Evolutionary conservation across 1,140 invertebrate species (phyloP).

Genomic region (Drosophila sechellia): DNA sequence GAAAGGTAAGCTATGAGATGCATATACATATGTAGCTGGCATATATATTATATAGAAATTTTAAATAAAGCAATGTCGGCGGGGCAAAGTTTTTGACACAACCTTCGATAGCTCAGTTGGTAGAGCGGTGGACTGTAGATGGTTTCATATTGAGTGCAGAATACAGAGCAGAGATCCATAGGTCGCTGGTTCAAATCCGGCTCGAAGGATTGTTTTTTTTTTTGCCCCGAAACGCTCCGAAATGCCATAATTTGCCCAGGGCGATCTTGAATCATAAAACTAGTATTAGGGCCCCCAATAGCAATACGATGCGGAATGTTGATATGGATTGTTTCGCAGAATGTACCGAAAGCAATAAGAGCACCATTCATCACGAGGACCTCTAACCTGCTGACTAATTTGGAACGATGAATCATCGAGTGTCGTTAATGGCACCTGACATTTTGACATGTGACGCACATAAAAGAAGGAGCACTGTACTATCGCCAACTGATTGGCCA

Average conservation of each 20-base stretch:
- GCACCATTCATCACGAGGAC: constrained; percentile 13
- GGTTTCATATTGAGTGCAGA: constrained; percentile 1
- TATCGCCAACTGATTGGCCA: constrained; percentile 25
- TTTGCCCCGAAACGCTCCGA: not conserved
- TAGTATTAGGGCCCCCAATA: not conserved
- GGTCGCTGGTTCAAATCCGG: constrained; percentile 90
- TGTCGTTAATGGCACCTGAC: constrained; percentile 15
- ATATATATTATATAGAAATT: constrained; percentile 1
- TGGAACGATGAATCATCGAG: constrained; percentile 18
- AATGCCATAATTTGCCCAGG: no score
- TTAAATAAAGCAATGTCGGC: not conserved
- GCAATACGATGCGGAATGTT: not conserved
- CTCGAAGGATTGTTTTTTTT: constrained; percentile 85
- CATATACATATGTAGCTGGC: not conserved
- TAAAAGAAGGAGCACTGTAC: constrained; percentile 8
- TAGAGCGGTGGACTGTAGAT: constrained; percentile 94
- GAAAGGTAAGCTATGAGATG: constrained; percentile 20
- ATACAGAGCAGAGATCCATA: constrained; percentile 85
- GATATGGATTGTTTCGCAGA: constrained; percentile 22
- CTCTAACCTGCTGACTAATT: constrained; percentile 3
- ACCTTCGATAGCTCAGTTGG: constrained; percentile 94
- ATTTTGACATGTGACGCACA: constrained; percentile 26
- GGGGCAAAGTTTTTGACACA: not conserved
- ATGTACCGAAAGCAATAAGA: constrained; percentile 26
- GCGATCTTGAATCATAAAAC: not conserved